Percentiles rank a stretch among this genome's conserved stretches.
These are phyloP conservation scores for Hydrotaea diabolus DNA, from an alignment of 2,888 invertebrate genomes.

Conservation along the genomic window DNA sequence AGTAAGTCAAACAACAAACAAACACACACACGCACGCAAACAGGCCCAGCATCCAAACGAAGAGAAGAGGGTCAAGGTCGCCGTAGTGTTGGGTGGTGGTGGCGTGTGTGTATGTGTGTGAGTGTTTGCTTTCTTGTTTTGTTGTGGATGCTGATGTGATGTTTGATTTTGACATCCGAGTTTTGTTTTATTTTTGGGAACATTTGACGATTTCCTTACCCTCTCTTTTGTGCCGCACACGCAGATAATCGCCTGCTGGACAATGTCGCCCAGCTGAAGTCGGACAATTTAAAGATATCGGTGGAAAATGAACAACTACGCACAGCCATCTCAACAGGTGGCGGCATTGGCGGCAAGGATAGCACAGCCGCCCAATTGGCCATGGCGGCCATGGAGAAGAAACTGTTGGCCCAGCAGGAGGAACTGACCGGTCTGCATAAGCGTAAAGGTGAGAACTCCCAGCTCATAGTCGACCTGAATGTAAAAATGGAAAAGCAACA, in stretches of 20 bases:
- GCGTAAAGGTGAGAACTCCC: conserved; percentile 94
- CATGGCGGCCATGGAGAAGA: conserved; percentile 91
- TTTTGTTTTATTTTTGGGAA: not conserved
- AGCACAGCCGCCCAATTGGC: conserved; percentile 81
- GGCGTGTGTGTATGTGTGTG: not conserved
- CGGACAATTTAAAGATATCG: conserved; percentile 92
- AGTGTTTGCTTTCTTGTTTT: conserved; percentile 2
- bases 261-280: conserved; percentile 88
- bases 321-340: conserved; percentile 82
- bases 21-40: not conserved
- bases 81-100: conserved; percentile 2
- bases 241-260: conserved; percentile 94
- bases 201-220: not conserved
- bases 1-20: conserved; percentile 84
- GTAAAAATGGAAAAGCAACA: conserved; percentile 92
- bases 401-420: conserved; percentile 92
- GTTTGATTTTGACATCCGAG: conserved; percentile 1
- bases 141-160: conserved; percentile 1
- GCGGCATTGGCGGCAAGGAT: conserved; percentile 76
- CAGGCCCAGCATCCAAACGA: conserved; percentile 3
- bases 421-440: conserved; percentile 95
- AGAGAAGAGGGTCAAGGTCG: conserved; percentile 58
- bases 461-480: conserved; percentile 95
- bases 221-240: not conserved
- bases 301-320: conserved; percentile 92